Evolutionary conservation across 2,888 invertebrate species (phyloP), one percentile per base, ranked within the genome.

Genomic region (Euclidia mi): DNA sequence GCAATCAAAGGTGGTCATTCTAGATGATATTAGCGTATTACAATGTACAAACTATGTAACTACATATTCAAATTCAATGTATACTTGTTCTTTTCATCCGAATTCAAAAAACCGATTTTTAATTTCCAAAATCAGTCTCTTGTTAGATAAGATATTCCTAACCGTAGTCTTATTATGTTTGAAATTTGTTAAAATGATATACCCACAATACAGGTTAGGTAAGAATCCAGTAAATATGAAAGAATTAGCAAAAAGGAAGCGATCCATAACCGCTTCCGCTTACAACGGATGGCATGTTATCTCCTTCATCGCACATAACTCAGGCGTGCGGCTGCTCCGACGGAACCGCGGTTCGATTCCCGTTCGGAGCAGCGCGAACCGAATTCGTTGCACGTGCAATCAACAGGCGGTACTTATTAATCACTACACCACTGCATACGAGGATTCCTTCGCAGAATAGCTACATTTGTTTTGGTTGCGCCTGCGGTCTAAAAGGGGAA

Each of bases 321-420:
- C 62, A 61, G 56, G 52, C 55, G 53, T 20, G 67, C 32, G 51
- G 56, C 65, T 15, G 20, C 76, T 74, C 77, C 75, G 45, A 50
- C 49, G 71, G 76, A 71, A 46, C 47, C 64, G 63, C 47, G 72
- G 72, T 61, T 67, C 46, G 56, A 49, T 65, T 62, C 48, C 48
- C 32, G 25, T 40, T 38, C 55, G 37, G 31, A 17, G 34, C 42
- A 14, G 1, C 14, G 32, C 43, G 31, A 20, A 42, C 50, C 28
- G 15, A 44, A 51, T 56, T 45, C 42, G 35, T 53, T 53, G 42
- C 59, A 44, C 46, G 31, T 63, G 46, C 56, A 47, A 57, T 47
- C 51, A 70, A 52, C 57, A 70, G 48, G 50, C 61, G 47, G 29
- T 14, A 25, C 32, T 29, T 38, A 55, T 71, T 51, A 57, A 57